Evolutionary conservation across 2,797 vertebrate species (phyloP).

Genomic region (Chrysocyon brachyurus): DNA sequence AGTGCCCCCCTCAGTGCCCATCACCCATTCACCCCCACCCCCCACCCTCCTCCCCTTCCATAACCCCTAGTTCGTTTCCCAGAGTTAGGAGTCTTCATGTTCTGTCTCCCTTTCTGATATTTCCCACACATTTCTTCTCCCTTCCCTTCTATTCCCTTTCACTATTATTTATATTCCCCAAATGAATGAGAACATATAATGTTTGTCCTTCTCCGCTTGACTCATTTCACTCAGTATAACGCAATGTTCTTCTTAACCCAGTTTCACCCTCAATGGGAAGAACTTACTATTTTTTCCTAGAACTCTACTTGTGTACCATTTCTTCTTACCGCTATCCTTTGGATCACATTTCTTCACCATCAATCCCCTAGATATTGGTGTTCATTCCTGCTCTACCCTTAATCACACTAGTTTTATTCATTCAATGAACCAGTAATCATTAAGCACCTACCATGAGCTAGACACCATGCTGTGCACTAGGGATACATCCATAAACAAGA

Average conservation of each 20-base stretch:
- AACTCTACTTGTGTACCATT: background rate
- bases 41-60: too few species aligned
- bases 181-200: too few species aligned
- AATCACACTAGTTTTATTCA: background rate
- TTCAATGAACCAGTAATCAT: background rate
- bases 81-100: too few species aligned
- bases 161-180: too few species aligned
- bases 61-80: too few species aligned
- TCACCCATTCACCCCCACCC: too few species aligned
- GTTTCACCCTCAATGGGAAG: background rate
- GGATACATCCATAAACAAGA: background rate
- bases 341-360: background rate
- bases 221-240: too few species aligned
- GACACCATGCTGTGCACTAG: background rate
- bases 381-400: background rate
- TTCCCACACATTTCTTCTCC: too few species aligned
- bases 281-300: background rate
- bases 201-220: too few species aligned
- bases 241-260: background rate
- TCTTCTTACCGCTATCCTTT: slow-evolving; percentile 12
- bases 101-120: too few species aligned
- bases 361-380: background rate
- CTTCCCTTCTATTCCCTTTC: too few species aligned
- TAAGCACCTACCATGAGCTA: background rate
- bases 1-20: too few species aligned